Percentiles rank a stretch among this genome's conserved stretches.
Conservation (phyloP, 2,888 invertebrate genomes). For the Globia sparganii region DNA sequence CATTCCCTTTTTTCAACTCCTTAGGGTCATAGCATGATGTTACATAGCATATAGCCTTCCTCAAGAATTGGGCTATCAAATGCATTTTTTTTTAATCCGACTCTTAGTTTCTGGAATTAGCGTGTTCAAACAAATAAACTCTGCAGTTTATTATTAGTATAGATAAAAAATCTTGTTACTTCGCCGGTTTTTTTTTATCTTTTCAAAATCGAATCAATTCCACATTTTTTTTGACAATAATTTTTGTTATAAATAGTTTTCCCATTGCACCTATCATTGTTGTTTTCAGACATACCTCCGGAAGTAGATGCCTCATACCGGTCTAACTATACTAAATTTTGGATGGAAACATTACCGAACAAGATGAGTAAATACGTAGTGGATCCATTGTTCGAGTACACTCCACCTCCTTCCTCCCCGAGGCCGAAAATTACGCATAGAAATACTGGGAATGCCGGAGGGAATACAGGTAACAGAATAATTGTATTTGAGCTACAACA, state of each 20-base stretch:
- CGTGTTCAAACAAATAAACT: background rate
- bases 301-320: conserved; percentile 94
- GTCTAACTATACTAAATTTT: conserved; percentile 94
- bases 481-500: background rate
- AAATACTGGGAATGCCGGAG: conserved; percentile 68
- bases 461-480: conserved; percentile 32
- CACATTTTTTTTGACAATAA: too few species aligned
- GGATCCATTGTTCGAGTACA: conserved; percentile 84
- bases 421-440: conserved; percentile 75
- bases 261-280: background rate
- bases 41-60: too few species aligned
- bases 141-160: background rate
- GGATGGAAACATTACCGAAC: conserved; percentile 95
- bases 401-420: conserved; percentile 72
- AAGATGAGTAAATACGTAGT: conserved; percentile 90
- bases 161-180: too few species aligned
- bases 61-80: background rate
- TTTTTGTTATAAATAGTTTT: background rate
- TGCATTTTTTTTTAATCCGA: background rate
- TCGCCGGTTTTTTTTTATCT: background rate
- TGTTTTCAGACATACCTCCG: conserved; percentile 93
- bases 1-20: background rate
- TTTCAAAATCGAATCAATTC: background rate
- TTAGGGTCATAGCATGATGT: background rate
- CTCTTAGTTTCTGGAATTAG: rapidly evolving